Percentiles rank a stretch among this genome's conserved stretches.
phyloP scores from a whole-genome alignment of 2,113 vertebrate species.

The Columba janthina region DNA sequence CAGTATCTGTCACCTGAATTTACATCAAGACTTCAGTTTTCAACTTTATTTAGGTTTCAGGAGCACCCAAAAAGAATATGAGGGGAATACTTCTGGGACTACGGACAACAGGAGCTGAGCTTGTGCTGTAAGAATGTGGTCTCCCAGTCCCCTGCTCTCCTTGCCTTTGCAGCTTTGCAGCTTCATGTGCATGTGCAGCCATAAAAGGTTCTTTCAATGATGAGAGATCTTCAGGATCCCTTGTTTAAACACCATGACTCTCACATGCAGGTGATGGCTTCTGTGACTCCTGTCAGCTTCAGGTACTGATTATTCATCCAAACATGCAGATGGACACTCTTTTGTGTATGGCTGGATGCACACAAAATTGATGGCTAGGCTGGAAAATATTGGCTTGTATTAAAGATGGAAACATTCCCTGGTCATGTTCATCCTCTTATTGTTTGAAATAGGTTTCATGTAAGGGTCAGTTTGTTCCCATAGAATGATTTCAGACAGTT shows the following conservation, averaged over 20 bases:
- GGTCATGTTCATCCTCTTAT: background rate
- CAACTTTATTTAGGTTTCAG: background rate
- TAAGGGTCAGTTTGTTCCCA: background rate
- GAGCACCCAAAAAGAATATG: background rate
- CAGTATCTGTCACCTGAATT: background rate
- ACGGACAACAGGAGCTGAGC: background rate
- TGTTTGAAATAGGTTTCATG: background rate
- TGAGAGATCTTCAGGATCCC: background rate
- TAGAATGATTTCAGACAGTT: background rate
- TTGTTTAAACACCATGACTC: background rate
- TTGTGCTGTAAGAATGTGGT: rapidly evolving
- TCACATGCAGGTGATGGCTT: background rate
- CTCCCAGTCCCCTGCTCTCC: background rate
- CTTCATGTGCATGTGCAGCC: background rate
- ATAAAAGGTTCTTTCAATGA: background rate
- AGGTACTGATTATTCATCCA: background rate
- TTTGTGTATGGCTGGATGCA: background rate
- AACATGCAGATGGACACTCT: background rate
- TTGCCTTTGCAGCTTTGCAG: background rate
- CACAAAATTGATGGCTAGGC: background rate
- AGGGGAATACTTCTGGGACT: background rate
- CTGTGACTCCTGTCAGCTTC: background rate
- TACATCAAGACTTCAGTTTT: background rate
- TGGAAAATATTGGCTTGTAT: background rate
- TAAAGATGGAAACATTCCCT: background rate